phyloP scores from a whole-genome alignment of 2,888 invertebrate species.

The Linyphia triangularis region DNA sequence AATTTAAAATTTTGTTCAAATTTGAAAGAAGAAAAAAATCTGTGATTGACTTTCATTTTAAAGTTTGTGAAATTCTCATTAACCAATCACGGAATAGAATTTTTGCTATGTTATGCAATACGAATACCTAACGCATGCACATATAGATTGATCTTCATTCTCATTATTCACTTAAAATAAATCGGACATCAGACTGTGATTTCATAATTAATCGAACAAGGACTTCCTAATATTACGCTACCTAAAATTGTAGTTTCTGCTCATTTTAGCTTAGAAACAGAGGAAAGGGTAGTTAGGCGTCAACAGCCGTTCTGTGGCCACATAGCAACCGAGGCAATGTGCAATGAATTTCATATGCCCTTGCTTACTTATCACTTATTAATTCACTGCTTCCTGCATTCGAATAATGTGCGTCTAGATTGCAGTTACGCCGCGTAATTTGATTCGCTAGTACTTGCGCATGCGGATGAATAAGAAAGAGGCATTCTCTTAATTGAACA shows the following conservation, averaged over 20 bases:
- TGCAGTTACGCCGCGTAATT: neutral
- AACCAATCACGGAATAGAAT: no score
- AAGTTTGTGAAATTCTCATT: no score
- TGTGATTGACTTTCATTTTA: no score
- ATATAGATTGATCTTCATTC: no score
- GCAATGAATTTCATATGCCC: conserved; percentile 14
- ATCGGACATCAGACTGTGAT: no score
- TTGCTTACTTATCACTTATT: conserved; percentile 21
- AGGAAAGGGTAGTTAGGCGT: conserved; percentile 18
- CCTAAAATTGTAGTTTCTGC: neutral
- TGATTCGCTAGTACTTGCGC: neutral
- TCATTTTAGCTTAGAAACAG: neutral
- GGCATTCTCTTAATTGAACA: no score
- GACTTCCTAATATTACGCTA: neutral
- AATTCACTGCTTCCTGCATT: conserved; percentile 19
- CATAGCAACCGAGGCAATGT: conserved; percentile 13
- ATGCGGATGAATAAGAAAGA: no score
- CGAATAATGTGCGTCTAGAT: neutral
- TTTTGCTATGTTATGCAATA: no score
- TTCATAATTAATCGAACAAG: neutral
- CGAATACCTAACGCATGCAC: no score
- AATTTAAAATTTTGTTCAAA: no score
- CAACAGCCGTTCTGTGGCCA: neutral
- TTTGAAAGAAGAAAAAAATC: no score
- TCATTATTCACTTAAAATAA: no score